Evolutionary conservation across 2,888 invertebrate genomes (phyloP), one percentile per base, ranked within the genome.

Genomic region (Andrena praecox): DNA sequence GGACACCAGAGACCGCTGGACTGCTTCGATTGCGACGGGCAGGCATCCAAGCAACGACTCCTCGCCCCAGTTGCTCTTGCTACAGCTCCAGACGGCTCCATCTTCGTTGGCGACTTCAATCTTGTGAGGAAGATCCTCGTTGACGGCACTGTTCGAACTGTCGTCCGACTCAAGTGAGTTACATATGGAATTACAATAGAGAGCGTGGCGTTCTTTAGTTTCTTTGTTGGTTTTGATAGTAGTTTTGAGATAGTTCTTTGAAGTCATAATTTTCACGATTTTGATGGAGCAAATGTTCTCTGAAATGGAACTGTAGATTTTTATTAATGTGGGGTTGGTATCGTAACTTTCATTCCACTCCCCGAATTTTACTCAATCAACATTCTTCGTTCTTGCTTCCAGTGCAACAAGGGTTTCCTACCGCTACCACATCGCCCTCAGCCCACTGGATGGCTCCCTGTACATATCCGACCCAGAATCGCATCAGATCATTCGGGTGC

Each of bases 381-480:
- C 71, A 42, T 24, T 76, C 24, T 59, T 69, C 12, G 82, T n/a
- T 60, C 8, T 42, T 31, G 16, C n/a, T 92, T 91, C 0, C 95
- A 98, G 99, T 93, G 98, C 98, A 29, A 98, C 98, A 0, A 96
- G 98, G 90, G 98, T 99, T 0, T 98, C 98, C 0, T 99, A 99
- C 94, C 97, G 99, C 75, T 99, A 99, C 94, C 99, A 99, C 95
- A 97, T 99, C 96, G 98, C 99, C 0, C 95, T 99, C 60, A 98
- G 98, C 90, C 99, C 99, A 0, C 95, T 99, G 16, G 99, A 99
- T 93, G 98, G 98, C 33, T 97, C 97, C 1, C 95, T 99, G 10
- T 99, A 98, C 95, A 98, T 99, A 90, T 99, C 99, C 0, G 98
- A 99, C 93, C 99, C 99, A 0, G 98, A 99, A 93, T 98, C 98